Conservation (phyloP, 2,888 invertebrate species). For the Poecilobothrus nobilitatus region DNA sequence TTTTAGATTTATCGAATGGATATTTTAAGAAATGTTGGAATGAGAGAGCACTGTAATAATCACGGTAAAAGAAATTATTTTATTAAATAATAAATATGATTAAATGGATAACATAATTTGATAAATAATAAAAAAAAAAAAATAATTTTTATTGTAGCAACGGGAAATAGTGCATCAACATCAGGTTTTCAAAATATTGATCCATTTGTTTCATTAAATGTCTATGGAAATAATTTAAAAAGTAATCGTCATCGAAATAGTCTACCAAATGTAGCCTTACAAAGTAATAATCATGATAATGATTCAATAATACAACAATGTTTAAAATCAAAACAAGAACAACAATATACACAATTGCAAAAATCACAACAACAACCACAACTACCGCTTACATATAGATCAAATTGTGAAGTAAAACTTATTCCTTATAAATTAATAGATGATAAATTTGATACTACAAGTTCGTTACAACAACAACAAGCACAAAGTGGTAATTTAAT, state of each 20-base stretch:
- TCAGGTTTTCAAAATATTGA: not conserved
- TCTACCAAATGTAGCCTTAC: conserved; percentile 8
- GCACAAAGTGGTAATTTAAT: conserved; percentile 7
- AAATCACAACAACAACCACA: conserved; percentile 18
- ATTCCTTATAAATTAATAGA: not conserved
- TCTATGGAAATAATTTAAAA: not conserved
- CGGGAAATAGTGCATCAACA: not conserved
- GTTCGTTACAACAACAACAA: conserved; percentile 15
- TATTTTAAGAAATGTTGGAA: conserved; percentile 69
- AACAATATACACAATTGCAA: conserved; percentile 15
- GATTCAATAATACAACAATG: not conserved
- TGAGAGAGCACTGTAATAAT: conserved; percentile 43
- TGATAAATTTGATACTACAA: conserved; percentile 9
- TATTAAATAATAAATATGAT: not conserved
- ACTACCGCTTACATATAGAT: conserved; percentile 16
- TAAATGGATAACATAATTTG: not conserved
- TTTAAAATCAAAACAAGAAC: conserved; percentile 2
- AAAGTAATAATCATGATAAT: conserved; percentile 2
- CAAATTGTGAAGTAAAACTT: conserved; percentile 19
- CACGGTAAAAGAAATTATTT: not conserved
- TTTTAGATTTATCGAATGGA: conserved; percentile 61
- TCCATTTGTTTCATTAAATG: not conserved
- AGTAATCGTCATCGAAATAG: conserved; percentile 2
- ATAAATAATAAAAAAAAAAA: conserved; percentile 8
- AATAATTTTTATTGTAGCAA: not conserved